Percentiles rank a stretch among this genome's conserved stretches.
phyloP scores from a whole-genome alignment of 2,888 invertebrate species.

The Andrena bucephala region DNA sequence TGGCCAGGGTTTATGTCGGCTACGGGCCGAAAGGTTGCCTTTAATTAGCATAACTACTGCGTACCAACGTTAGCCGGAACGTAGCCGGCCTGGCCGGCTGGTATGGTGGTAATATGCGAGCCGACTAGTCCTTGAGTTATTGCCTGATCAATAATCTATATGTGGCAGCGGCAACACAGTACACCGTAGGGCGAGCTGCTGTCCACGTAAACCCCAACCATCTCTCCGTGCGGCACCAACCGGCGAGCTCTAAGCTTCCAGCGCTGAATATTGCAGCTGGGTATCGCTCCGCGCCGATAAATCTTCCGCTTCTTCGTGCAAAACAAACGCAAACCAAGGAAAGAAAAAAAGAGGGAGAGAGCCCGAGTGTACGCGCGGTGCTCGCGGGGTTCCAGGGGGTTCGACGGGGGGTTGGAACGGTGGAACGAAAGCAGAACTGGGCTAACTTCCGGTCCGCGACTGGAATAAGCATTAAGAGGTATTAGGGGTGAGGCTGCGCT shows the following conservation, averaged over 20 bases:
- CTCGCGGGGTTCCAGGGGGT: not conserved
- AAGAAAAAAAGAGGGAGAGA: conserved; percentile 11
- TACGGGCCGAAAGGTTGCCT: conserved; percentile 72
- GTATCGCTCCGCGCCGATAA: conserved; percentile 70
- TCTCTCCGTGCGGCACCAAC: conserved; percentile 9
- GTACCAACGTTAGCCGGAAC: conserved; percentile 77
- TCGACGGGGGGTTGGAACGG: not conserved
- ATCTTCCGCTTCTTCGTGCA: conserved; percentile 59
- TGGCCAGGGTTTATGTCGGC: conserved; percentile 58
- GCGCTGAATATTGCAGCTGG: conserved; percentile 82
- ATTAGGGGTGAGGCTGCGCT: conserved; percentile 36
- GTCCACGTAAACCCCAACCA: conserved; percentile 75
- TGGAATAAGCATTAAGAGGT: conserved; percentile 59
- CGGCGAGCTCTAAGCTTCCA: conserved; percentile 76
- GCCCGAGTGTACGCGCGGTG: not conserved
- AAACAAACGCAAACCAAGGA: conserved; percentile 38
- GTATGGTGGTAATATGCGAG: conserved; percentile 84
- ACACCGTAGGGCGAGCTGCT: conserved; percentile 74
- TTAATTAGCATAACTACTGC: conserved; percentile 83
- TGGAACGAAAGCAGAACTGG: conserved; percentile 50
- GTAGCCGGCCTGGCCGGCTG: conserved; percentile 71
- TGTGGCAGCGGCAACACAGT: conserved; percentile 75
- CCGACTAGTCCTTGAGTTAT: conserved; percentile 85
- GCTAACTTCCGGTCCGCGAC: conserved; percentile 63
- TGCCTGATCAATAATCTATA: conserved; percentile 85